These are phyloP conservation scores for Sylvia atricapilla DNA, from an alignment of 2,113 vertebrate species.

Conservation along the genomic window DNA sequence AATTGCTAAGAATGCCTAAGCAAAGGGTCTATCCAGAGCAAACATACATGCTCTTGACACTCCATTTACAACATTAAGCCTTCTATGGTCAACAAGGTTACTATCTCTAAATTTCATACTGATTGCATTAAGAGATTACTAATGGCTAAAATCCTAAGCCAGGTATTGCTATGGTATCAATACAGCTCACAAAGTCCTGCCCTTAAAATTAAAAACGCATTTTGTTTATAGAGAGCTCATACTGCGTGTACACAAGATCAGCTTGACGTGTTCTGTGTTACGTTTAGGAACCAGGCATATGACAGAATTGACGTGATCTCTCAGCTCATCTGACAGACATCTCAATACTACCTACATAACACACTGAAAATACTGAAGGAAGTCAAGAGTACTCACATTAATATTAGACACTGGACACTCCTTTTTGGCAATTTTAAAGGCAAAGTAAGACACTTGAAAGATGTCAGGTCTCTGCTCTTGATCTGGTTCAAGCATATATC, in stretches of 20 bases:
- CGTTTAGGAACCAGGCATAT: not conserved
- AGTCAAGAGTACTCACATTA: constrained; percentile 80
- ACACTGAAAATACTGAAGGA: accelerated
- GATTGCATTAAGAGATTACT: not conserved
- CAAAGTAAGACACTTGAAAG: constrained; percentile 94
- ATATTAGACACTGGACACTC: constrained; percentile 94
- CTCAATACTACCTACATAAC: not conserved
- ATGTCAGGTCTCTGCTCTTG: constrained; percentile 93
- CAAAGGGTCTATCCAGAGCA: not conserved
- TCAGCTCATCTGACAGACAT: not conserved
- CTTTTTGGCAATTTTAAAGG: constrained; percentile 92
- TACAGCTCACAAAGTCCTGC: accelerated
- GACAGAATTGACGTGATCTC: accelerated
- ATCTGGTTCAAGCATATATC: constrained; percentile 97
- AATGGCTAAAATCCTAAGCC: not conserved
- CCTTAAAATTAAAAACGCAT: not conserved
- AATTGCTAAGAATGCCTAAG: not conserved
- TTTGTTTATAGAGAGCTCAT: not conserved
- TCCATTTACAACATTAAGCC: not conserved
- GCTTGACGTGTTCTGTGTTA: accelerated
- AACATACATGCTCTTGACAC: not conserved
- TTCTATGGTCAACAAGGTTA: not conserved
- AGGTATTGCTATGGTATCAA: not conserved
- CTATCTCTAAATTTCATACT: not conserved
- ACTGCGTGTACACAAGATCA: accelerated